These are phyloP conservation scores for Cossypha dichroa DNA, from an alignment of 2,797 vertebrate genomes.

Conservation along the genomic window DNA sequence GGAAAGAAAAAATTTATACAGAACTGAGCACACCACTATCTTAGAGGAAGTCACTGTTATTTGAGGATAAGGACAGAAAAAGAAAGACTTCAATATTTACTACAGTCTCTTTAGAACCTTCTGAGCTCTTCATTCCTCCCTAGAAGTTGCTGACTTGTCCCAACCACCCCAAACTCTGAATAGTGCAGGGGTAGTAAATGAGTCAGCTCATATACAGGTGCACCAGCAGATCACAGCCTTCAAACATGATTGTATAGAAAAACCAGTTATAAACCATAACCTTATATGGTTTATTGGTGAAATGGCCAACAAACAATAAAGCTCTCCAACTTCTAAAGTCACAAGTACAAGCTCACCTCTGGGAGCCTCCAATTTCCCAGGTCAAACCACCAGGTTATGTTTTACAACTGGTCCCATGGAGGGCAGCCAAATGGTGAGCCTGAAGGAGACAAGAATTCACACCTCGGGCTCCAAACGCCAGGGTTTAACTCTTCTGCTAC, in stretches of 20 bases:
- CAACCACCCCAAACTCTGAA: not conserved
- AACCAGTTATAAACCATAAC: not conserved
- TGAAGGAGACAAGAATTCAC: conserved; percentile 16
- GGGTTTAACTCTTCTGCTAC: conserved; percentile 25
- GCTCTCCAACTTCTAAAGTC: not conserved
- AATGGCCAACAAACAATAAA: not conserved
- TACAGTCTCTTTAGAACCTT: not conserved
- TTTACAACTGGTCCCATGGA: not conserved
- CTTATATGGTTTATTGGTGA: not conserved
- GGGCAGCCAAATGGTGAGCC: not conserved
- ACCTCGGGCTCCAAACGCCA: not conserved
- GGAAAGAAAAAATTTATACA: not conserved
- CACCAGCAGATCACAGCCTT: not conserved
- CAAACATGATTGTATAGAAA: not conserved
- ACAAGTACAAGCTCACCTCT: not conserved
- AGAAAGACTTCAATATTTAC: not conserved
- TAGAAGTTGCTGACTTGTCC: not conserved
- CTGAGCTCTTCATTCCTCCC: not conserved
- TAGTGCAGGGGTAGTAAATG: not conserved
- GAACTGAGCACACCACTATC: not conserved
- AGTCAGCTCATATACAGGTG: not conserved
- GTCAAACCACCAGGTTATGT: not conserved
- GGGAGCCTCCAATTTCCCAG: not conserved
- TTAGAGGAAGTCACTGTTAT: not conserved
- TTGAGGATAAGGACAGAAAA: not conserved